These are phyloP conservation scores for Argya squamiceps DNA, from an alignment of 2,797 vertebrate species.

Conservation along the genomic window DNA sequence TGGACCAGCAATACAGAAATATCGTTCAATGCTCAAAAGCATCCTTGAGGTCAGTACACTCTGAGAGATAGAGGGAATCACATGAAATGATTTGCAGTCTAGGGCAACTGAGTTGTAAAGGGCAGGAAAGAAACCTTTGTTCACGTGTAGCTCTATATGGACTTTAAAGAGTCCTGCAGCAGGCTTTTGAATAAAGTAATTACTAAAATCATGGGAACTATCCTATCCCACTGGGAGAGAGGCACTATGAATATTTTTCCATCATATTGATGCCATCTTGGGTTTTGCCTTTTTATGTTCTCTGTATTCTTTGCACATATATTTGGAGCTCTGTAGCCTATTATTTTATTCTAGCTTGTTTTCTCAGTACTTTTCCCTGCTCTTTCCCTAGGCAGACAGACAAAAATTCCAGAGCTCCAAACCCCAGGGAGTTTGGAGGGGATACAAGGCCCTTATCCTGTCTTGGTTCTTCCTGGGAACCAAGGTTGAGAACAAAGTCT, in stretches of 20 bases:
- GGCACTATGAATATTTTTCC: neutral
- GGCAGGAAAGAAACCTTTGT: neutral
- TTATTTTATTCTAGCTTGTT: neutral
- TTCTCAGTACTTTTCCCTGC: neutral
- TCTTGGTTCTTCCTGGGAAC: neutral
- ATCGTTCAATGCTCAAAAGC: fast-evolving
- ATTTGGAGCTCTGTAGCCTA: neutral
- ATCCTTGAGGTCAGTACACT: conserved; percentile 35
- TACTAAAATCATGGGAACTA: neutral
- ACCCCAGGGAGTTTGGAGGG: too few species aligned
- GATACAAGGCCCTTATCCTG: neutral
- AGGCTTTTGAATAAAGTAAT: neutral
- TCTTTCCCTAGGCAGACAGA: neutral
- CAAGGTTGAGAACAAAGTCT: neutral
- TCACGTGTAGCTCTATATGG: neutral
- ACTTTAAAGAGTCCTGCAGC: neutral
- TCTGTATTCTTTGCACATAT: neutral
- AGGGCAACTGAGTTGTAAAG: neutral
- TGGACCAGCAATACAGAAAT: fast-evolving
- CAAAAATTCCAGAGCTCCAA: neutral
- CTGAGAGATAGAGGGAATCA: neutral
- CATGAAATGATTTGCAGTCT: neutral
- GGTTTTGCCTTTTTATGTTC: neutral
- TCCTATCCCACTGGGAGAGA: neutral
- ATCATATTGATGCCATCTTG: neutral